phyloP scores from a whole-genome alignment of 2,888 invertebrate species.

The Drosophila hamatofila region DNA sequence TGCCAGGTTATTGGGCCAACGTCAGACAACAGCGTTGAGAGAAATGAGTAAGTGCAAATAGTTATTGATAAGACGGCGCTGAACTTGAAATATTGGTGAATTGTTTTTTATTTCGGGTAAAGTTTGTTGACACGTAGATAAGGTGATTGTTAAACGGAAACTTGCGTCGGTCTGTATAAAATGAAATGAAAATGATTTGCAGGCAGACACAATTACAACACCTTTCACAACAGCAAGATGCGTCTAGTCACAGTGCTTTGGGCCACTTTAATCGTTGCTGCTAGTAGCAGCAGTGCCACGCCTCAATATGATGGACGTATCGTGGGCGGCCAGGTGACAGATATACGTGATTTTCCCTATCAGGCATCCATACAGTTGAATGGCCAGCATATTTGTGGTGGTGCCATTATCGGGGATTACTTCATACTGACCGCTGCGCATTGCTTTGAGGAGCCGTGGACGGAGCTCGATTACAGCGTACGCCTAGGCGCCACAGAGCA shows the following conservation, averaged over 20 bases:
- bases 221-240: constrained; percentile 23
- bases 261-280: constrained; percentile 11
- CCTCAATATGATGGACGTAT: constrained; percentile 66
- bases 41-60: constrained; percentile 57
- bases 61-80: constrained; percentile 49
- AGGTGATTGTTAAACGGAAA: constrained; percentile 23
- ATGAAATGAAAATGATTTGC: constrained; percentile 19
- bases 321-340: constrained; percentile 70
- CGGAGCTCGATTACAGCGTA: constrained; percentile 62
- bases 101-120: constrained; percentile 14
- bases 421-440: constrained; percentile 77
- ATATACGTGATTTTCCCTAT: constrained; percentile 65
- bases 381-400: constrained; percentile 74
- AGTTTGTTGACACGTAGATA: constrained; percentile 61
- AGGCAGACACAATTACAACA: constrained; percentile 16
- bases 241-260: constrained; percentile 3
- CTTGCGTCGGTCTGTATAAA: constrained; percentile 41
- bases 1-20: constrained; percentile 70
- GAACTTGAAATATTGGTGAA: constrained; percentile 60
- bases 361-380: constrained; percentile 69
- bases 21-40: neutral
- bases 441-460: constrained; percentile 68
- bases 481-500: constrained; percentile 73
- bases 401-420: constrained; percentile 67
- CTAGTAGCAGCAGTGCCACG: constrained; percentile 11